These are phyloP conservation scores for Illadopsis cleaveri DNA, from an alignment of 2,113 vertebrate species.

Conservation along the genomic window DNA sequence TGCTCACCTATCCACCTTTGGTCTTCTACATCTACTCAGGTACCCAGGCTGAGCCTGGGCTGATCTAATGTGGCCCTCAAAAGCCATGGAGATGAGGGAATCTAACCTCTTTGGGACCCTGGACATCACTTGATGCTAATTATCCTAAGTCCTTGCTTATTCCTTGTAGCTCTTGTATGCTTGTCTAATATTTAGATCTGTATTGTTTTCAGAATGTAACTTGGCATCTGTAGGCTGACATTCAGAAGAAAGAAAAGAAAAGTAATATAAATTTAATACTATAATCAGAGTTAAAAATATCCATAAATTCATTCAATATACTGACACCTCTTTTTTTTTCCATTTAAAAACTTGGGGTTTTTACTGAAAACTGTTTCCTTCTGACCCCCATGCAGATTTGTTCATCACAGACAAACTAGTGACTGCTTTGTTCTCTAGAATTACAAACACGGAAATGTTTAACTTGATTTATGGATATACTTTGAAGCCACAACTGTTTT, in stretches of 20 bases:
- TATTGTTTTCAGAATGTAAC: background rate
- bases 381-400: background rate
- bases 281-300: background rate
- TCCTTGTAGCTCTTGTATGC: background rate
- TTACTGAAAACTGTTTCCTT: background rate
- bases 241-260: background rate
- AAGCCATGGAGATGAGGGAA: background rate
- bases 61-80: background rate
- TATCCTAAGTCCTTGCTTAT: background rate
- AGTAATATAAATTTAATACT: background rate
- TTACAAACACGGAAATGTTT: background rate
- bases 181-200: background rate
- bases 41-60: background rate
- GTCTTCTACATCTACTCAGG: background rate
- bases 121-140: background rate
- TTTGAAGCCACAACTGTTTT: background rate
- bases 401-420: background rate
- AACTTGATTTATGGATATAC: background rate
- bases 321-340: background rate
- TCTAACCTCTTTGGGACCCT: background rate
- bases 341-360: background rate
- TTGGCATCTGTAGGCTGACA: background rate
- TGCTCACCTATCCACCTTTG: background rate
- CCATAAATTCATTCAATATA: background rate
- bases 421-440: background rate